phyloP scores from a whole-genome alignment of 2,113 vertebrate species.

The Passer montanus region DNA sequence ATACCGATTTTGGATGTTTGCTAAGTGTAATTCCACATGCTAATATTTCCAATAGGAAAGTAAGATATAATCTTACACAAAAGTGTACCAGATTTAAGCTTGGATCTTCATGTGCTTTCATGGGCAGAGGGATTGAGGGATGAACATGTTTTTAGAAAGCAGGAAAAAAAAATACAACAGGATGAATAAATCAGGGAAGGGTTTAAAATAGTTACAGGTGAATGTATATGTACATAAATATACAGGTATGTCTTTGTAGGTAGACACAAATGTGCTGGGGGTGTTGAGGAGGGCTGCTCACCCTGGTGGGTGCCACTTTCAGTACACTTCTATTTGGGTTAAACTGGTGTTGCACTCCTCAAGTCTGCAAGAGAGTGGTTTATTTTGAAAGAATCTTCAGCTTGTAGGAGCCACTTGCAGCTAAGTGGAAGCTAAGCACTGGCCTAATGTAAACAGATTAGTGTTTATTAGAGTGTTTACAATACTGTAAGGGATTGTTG shows the following conservation, averaged over 20 bases:
- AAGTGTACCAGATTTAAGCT: background rate
- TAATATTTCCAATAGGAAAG: background rate
- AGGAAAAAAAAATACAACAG: background rate
- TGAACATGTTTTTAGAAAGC: background rate
- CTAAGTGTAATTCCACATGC: background rate
- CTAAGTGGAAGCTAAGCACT: background rate
- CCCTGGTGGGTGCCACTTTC: fast-evolving
- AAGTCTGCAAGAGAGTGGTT: background rate
- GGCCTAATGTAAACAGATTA: background rate
- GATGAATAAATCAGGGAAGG: background rate
- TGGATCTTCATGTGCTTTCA: background rate
- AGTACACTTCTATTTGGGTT: fast-evolving
- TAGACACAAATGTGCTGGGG: fast-evolving
- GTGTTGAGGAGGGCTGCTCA: background rate
- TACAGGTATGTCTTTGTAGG: background rate
- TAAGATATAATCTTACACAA: background rate
- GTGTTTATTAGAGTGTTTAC: background rate
- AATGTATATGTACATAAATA: background rate
- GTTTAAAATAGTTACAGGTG: background rate
- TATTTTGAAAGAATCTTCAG: background rate
- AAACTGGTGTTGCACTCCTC: background rate
- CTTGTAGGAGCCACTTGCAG: background rate
- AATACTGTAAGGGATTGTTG: background rate
- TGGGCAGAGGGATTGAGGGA: background rate
- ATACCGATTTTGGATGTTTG: background rate